phyloP scores from a whole-genome alignment of 2,797 vertebrate species.

The Percopsis omiscomaycus region DNA sequence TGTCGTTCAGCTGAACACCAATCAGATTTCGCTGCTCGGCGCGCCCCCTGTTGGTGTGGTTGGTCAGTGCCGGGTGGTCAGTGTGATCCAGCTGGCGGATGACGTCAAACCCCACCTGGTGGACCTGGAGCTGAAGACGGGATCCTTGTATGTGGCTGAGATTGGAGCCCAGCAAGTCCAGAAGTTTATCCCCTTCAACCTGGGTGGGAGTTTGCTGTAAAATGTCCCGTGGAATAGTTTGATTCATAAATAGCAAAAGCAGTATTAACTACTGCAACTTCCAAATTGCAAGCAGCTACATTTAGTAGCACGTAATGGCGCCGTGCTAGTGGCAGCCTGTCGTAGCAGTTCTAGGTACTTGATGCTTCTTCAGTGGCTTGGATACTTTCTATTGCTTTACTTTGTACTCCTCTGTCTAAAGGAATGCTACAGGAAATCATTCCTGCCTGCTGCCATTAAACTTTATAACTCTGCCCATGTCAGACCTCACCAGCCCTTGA shows the following conservation, averaged over 20 bases:
- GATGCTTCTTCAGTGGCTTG: too few relatives aligned
- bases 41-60: constrained; percentile 85
- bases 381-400: too few relatives aligned
- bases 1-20: constrained; percentile 88
- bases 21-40: constrained; percentile 80
- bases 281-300: not conserved
- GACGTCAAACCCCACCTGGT: constrained; percentile 89
- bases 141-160: constrained; percentile 90
- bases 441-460: too few relatives aligned
- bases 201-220: constrained; percentile 50
- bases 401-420: too few relatives aligned
- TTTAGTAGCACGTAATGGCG: not conserved
- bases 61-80: constrained; percentile 82
- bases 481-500: too few relatives aligned
- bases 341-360: too few relatives aligned
- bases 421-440: too few relatives aligned
- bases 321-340: too few relatives aligned
- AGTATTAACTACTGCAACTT: not conserved
- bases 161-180: constrained; percentile 93
- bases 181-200: constrained; percentile 80
- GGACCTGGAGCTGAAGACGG: constrained; percentile 83
- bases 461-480: too few relatives aligned
- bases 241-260: not conserved
- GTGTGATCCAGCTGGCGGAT: constrained; percentile 85
- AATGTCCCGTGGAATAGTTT: not conserved